phyloP scores from a whole-genome alignment of 2,888 invertebrate species.

The Drosophila peninsularis region DNA sequence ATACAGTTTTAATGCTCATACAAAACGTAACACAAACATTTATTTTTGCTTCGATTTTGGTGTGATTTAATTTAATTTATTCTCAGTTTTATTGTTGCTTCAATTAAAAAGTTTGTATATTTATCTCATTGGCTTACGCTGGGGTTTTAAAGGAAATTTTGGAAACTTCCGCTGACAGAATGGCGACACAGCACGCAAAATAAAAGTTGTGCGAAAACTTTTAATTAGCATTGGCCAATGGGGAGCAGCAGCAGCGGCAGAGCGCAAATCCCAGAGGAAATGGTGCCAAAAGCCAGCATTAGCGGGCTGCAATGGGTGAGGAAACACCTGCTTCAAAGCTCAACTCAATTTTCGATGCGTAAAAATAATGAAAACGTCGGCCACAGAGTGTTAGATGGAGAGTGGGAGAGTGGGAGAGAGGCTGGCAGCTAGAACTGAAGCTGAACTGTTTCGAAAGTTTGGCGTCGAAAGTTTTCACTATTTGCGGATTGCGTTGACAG shows the following conservation, averaged over 20 bases:
- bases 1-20: neutral
- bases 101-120: slow-evolving; percentile 75
- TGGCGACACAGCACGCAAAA: slow-evolving; percentile 23
- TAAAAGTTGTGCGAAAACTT: slow-evolving; percentile 67
- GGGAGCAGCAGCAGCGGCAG: slow-evolving; percentile 11
- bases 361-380: slow-evolving; percentile 55
- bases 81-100: slow-evolving; percentile 72
- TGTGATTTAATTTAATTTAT: slow-evolving; percentile 67
- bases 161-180: slow-evolving; percentile 42
- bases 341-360: slow-evolving; percentile 43
- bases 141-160: slow-evolving; percentile 37
- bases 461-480: slow-evolving; percentile 35
- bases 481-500: slow-evolving; percentile 32
- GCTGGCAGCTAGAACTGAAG: too few species aligned
- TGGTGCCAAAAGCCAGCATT: slow-evolving; percentile 18
- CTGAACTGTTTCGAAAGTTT: slow-evolving; percentile 39
- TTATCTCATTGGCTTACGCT: slow-evolving; percentile 40
- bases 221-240: slow-evolving; percentile 68
- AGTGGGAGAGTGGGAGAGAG: neutral
- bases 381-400: neutral
- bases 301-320: slow-evolving; percentile 2
- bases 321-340: slow-evolving; percentile 30
- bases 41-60: neutral
- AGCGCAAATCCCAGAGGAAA: slow-evolving; percentile 20
- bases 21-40: slow-evolving; percentile 3